Evolutionary conservation across 2,797 vertebrate species (phyloP), one percentile per base, ranked within the genome.

Genomic region (Micropoecilia bifurca): DNA sequence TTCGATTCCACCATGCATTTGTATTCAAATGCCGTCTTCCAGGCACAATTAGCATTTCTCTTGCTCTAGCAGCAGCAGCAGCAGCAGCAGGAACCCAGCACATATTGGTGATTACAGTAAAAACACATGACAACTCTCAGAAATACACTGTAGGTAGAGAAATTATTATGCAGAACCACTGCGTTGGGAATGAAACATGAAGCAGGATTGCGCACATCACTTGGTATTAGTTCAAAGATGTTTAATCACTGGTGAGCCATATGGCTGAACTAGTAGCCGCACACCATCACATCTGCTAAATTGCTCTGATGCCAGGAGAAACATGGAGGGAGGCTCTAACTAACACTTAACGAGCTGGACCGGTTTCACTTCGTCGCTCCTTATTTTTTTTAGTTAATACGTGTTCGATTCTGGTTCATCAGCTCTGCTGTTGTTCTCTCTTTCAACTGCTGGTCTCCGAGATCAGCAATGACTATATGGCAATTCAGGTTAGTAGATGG

Each of bases 1-100:
- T 63, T 80, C 76, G 36, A 47, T 87, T 87, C 87, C 76, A 73
- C 71, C n/a, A 80, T 46, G 76, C 74, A 75, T 87, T 86, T 85
- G 46, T 74, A 78, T 88, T 87, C 83, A 69, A 61, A 50, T 28
- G 5, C 41, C 6, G 53, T 47, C 13, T 78, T 68, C 2, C 30
- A 73, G 1, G 50, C 69, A 73, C 80, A 80, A 57, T 77, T 80
- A 75, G 81, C 77, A 59, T 78, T n/a, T 78, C 57, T 73, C 50
- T 76, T 43, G 45, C 55, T 48, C n/a, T 41, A 55, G 30, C 77
- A 63, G 85, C 59, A 78, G 85, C 77, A 63, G 85, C 59, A 78
- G 85, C 53, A 78, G 71, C 82, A 75, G 41, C 53, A 71, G 61
- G 41, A 75, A 41, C 47, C 47, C 18, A 47, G 61, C 63, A 80